phyloP scores from a whole-genome alignment of 2,113 vertebrate species.

The Phalacrocorax aristotelis region DNA sequence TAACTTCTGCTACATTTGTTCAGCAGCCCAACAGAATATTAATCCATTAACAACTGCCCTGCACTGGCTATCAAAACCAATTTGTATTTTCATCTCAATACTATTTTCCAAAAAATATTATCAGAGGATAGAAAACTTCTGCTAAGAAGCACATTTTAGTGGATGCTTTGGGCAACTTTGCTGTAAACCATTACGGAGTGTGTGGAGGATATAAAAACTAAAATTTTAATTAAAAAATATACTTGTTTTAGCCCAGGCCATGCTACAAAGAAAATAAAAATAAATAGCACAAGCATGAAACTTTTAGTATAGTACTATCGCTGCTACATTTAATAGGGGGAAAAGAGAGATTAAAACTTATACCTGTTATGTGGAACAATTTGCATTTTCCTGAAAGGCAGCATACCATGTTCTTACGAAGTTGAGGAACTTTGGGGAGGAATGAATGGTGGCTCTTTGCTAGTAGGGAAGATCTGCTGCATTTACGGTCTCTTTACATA shows the following conservation, averaged over 20 bases:
- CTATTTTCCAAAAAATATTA: neutral
- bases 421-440: neutral
- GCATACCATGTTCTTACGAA: neutral
- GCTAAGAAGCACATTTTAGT: neutral
- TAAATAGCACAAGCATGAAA: neutral
- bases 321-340: neutral
- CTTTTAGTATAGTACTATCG: neutral
- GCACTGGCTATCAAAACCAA: neutral
- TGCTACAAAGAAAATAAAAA: neutral
- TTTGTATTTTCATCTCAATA: neutral
- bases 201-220: neutral
- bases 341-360: neutral
- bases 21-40: neutral
- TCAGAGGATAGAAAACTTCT: neutral
- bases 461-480: neutral
- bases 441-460: neutral
- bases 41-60: neutral
- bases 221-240: neutral
- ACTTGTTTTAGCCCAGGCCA: neutral
- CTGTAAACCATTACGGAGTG: neutral
- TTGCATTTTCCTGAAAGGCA: neutral
- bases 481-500: neutral
- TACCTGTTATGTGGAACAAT: neutral
- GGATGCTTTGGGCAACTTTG: neutral
- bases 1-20: neutral